Conservation (phyloP, 2,888 invertebrate genomes). For the Unio pictorum region DNA sequence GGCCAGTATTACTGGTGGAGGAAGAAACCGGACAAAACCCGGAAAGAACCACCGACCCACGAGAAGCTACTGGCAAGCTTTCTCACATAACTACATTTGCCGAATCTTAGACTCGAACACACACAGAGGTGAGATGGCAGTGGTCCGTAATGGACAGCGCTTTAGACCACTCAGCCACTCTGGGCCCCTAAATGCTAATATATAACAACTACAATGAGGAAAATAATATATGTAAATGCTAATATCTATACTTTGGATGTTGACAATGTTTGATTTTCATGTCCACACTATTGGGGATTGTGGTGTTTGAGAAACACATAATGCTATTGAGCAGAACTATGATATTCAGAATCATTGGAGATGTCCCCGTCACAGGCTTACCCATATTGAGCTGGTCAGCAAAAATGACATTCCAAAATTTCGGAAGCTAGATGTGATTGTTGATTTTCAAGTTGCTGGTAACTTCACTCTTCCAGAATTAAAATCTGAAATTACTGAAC, state of each 20-base stretch:
- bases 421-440: constrained; percentile 17
- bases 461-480: constrained; percentile 12
- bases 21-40: too few species aligned
- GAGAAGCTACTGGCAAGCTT: too few species aligned
- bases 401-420: constrained; percentile 13
- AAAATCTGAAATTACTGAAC: constrained; percentile 5
- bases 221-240: constrained; percentile 1
- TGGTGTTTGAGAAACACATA: constrained; percentile 19
- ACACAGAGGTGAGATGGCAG: too few species aligned
- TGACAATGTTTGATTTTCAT: constrained; percentile 21
- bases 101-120: too few species aligned
- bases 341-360: not conserved
- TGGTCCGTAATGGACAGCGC: too few species aligned
- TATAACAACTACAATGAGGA: too few species aligned
- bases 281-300: constrained; percentile 32
- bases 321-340: constrained; percentile 16
- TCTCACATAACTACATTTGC: too few species aligned
- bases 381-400: constrained; percentile 21
- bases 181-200: too few species aligned
- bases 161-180: too few species aligned
- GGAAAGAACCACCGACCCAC: too few species aligned
- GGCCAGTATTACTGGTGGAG: too few species aligned
- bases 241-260: constrained; percentile 16
- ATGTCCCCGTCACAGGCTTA: constrained; percentile 20
- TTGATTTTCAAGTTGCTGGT: constrained; percentile 32